A percentile compares a stretch with the other conserved stretches of the same genome.
phyloP scores from a whole-genome alignment of 1,140 invertebrate species.

The Bombyx mandarina region DNA sequence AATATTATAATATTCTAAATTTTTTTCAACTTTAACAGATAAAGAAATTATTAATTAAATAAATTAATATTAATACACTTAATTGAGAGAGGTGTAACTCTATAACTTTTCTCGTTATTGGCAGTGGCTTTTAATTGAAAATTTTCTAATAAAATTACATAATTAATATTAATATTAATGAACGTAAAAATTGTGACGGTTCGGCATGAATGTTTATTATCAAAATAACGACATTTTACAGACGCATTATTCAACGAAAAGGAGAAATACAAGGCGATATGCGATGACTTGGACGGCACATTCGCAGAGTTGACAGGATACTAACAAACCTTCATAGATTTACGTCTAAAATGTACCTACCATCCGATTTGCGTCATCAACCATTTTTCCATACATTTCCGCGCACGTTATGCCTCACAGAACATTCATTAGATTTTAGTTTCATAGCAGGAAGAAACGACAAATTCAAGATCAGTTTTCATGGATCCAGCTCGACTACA shows the following conservation, averaged over 20 bases:
- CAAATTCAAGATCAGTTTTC: too few species aligned
- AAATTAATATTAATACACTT: conserved; percentile 8
- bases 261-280: conserved; percentile 96
- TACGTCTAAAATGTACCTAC: conserved; percentile 54
- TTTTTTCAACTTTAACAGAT: conserved; percentile 17
- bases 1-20: not conserved
- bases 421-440: too few species aligned
- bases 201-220: conserved; percentile 30
- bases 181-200: not conserved
- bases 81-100: conserved; percentile 36
- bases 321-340: conserved; percentile 72
- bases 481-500: not conserved
- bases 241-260: conserved; percentile 85
- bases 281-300: conserved; percentile 98
- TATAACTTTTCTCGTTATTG: conserved; percentile 33
- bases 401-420: too few species aligned
- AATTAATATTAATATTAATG: conserved; percentile 4
- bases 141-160: conserved; percentile 25
- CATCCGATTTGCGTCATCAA: conserved; percentile 30
- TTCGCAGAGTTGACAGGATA: conserved; percentile 90
- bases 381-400: conserved; percentile 15
- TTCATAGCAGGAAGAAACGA: too few species aligned
- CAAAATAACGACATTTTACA: conserved; percentile 57
- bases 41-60: conserved; percentile 7
- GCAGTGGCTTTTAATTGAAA: conserved; percentile 33